Conservation (phyloP, 1,140 invertebrate species). For the Whitmania pigra region DNA sequence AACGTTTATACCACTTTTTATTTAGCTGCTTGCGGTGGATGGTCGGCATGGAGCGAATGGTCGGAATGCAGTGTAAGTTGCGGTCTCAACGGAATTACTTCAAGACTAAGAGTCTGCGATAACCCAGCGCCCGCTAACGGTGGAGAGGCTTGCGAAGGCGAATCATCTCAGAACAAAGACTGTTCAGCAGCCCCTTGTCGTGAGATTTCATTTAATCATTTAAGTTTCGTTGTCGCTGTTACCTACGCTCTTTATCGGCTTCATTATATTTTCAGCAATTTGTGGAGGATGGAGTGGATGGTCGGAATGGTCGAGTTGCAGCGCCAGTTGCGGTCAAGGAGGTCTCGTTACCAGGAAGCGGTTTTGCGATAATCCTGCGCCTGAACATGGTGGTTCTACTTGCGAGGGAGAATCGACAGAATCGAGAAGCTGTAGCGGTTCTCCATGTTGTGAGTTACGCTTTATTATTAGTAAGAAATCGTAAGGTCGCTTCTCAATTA, state of each 20-base stretch:
- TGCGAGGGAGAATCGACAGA: slow-evolving; percentile 10
- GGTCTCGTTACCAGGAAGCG: slow-evolving; percentile 20
- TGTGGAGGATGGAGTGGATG: slow-evolving; percentile 27
- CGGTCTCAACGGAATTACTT: slow-evolving; percentile 7
- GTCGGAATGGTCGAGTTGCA: slow-evolving; percentile 24
- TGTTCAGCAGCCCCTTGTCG: slow-evolving; percentile 12
- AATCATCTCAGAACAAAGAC: background rate
- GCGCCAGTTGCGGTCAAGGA: slow-evolving; percentile 33
- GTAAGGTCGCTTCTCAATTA: too few relatives aligned
- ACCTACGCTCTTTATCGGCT: too few relatives aligned
- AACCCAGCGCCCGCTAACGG: slow-evolving; percentile 22
- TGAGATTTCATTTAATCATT: background rate
- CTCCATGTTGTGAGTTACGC: background rate
- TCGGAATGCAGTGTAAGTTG: slow-evolving; percentile 18
- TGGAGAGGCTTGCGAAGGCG: slow-evolving; percentile 18
- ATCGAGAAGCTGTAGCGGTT: background rate
- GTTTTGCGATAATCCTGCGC: slow-evolving; percentile 27
- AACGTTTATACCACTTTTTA: slow-evolving; percentile 28
- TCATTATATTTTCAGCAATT: slow-evolving; percentile 13
- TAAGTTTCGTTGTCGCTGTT: background rate
- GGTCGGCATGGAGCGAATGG: slow-evolving; percentile 17
- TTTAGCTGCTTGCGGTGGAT: slow-evolving; percentile 19
- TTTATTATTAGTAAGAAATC: too few relatives aligned
- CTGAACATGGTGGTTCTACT: background rate
- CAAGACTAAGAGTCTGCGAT: slow-evolving; percentile 15